Conservation (phyloP, 2,797 vertebrate genomes). For the Myotis vivesi region DNA sequence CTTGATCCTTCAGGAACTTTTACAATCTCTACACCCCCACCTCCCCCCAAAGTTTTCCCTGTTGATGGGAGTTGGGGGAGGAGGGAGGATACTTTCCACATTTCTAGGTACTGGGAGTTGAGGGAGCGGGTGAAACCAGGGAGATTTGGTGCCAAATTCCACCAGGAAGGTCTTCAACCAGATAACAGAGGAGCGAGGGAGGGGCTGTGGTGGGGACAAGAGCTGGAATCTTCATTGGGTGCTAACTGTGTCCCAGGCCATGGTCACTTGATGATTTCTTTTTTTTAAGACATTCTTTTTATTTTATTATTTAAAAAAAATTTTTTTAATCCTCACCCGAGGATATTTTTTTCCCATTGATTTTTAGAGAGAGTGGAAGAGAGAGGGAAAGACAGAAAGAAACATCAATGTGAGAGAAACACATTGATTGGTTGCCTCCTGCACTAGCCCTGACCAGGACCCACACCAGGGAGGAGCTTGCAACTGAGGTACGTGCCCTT, state of each 20-base stretch:
- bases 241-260: accelerated
- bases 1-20: neutral
- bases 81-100: too few relatives aligned
- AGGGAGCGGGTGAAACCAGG: neutral
- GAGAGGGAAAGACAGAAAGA: too few relatives aligned
- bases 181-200: neutral
- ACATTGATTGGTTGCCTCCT: too few relatives aligned
- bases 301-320: too few relatives aligned
- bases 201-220: accelerated
- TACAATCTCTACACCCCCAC: neutral
- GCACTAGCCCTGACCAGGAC: too few relatives aligned
- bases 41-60: neutral
- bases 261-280: neutral
- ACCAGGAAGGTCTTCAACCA: neutral
- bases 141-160: neutral
- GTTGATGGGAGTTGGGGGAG: neutral
- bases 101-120: neutral
- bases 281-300: too few relatives aligned
- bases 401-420: too few relatives aligned
- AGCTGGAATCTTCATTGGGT: neutral
- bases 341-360: too few relatives aligned
- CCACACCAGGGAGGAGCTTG: too few relatives aligned
- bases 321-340: too few relatives aligned
- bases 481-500: too few relatives aligned
- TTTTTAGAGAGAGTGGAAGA: too few relatives aligned